A percentile compares a stretch with the other conserved stretches of the same genome.
Conservation (phyloP, 2,888 invertebrate genomes). For the Arge pagana region DNA sequence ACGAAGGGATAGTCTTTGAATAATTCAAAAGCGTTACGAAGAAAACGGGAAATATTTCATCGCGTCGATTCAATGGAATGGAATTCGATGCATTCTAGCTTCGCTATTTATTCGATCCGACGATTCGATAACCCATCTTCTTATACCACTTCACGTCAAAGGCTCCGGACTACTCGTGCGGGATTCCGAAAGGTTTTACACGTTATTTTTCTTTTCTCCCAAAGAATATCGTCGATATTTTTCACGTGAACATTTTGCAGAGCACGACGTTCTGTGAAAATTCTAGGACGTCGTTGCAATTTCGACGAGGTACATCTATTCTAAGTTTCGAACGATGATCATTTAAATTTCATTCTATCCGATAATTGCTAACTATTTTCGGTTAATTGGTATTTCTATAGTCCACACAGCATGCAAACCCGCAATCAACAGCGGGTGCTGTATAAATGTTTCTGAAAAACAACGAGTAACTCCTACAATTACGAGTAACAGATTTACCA, state of each 20-base stretch:
- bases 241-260: too few species aligned
- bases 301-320: slow-evolving; percentile 28
- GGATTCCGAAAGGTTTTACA: too few species aligned
- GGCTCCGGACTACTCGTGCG: too few species aligned
- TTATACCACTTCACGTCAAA: too few species aligned
- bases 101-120: slow-evolving; percentile 3
- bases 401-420: slow-evolving; percentile 50
- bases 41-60: slow-evolving; percentile 10
- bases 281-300: too few species aligned
- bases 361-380: slow-evolving; percentile 22
- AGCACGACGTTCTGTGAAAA: too few species aligned
- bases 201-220: too few species aligned
- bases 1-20: slow-evolving; percentile 9
- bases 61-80: neutral
- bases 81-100: slow-evolving; percentile 5
- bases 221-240: too few species aligned
- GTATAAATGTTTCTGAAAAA: slow-evolving; percentile 12
- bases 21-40: slow-evolving; percentile 7
- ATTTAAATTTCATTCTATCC: neutral
- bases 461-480: neutral
- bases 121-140: slow-evolving; percentile 12
- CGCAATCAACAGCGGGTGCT: slow-evolving; percentile 18
- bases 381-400: slow-evolving; percentile 34
- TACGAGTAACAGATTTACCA: neutral
- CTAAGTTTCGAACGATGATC: slow-evolving; percentile 4